Evolutionary conservation across 2,797 vertebrate species (phyloP), one percentile per base, ranked within the genome.

Genomic region (Anas bahamensis): DNA sequence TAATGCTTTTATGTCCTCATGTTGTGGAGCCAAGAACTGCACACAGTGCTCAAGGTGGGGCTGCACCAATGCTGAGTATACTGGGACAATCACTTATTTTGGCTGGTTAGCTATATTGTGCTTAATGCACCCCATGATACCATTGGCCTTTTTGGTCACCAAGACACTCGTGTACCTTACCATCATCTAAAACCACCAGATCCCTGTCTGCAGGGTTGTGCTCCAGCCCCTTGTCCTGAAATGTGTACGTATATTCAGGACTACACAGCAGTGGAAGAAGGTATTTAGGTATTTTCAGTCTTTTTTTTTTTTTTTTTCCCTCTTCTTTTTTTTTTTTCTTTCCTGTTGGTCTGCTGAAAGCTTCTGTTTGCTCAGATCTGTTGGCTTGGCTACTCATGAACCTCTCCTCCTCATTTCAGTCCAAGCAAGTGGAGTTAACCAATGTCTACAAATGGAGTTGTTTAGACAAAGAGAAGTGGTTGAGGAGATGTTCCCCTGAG

Each of bases 341-440:
- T 53, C 7, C 61, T 89, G 18, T 31, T 70, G 48, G 37, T 14
- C 35, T 89, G 41, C 44, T 33, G 48, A 60, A 89, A 60, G 6
- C 19, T 81, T 26, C 57, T 41, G 2, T 71, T 81, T 61, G 63
- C 74, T 75, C 66, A 69, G 28, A 26, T 65, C 24, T 86, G 18
- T 59, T 74, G 13, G 18, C 7, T 35, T 35, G 52, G 23, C 31
- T 53, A 17, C 1, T 6, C 14, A 10, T 35, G 41, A 23, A 57
- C 11, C 4, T 71, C 31, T 31, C 22, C 77, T 53, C 50, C 6
- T 50, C 1, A 0, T 2, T 31, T 77, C 12, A 39, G n/a, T 61
- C 33, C 39, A 28, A 0, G 0, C 29, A n/a, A 77, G 22, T 31
- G 46, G n/a, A 70, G 13, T 60, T 57, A 35, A 21, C 13, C 12